phyloP scores from a whole-genome alignment of 2,113 vertebrate species.

The Jaculus jaculus region DNA sequence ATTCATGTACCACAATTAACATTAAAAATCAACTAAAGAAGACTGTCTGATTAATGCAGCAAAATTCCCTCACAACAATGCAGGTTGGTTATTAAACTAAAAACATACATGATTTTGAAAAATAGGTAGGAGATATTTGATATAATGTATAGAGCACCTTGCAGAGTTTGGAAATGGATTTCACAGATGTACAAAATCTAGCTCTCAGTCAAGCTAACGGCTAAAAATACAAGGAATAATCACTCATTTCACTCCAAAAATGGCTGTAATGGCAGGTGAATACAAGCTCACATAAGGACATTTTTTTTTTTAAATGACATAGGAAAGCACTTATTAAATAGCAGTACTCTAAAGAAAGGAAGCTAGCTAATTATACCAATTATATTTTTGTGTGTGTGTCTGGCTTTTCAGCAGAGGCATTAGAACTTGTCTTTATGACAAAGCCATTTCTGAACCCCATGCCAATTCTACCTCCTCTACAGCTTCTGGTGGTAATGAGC shows the following conservation, averaged over 20 bases:
- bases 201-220: neutral
- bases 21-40: slow-evolving; percentile 66
- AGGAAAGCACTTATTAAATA: neutral
- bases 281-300: neutral
- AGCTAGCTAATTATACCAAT: neutral
- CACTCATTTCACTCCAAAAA: neutral
- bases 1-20: slow-evolving; percentile 67
- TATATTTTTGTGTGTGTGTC: neutral
- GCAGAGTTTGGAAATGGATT: neutral
- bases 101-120: neutral
- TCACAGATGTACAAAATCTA: neutral
- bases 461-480: neutral
- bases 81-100: neutral
- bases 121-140: neutral
- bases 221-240: neutral
- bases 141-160: neutral
- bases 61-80: slow-evolving; percentile 39
- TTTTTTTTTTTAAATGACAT: neutral
- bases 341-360: neutral
- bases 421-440: neutral
- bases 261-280: neutral
- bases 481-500: slow-evolving; percentile 35
- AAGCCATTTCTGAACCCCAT: neutral
- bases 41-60: neutral
- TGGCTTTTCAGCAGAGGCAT: neutral